These are phyloP conservation scores for Corythaeola cristata DNA, from an alignment of 2,113 vertebrate genomes.

Conservation along the genomic window DNA sequence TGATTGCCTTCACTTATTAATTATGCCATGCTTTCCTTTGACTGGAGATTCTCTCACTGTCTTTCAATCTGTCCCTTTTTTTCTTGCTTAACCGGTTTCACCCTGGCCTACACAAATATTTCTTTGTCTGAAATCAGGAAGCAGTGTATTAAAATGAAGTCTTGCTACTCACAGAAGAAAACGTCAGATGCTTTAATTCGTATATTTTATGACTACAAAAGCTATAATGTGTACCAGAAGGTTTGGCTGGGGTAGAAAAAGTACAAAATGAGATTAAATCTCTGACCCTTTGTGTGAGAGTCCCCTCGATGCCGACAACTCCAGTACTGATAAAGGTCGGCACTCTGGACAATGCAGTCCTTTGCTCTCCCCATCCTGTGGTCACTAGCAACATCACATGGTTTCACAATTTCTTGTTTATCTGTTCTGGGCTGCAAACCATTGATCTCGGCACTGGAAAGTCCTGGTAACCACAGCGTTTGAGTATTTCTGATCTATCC, in stretches of 20 bases:
- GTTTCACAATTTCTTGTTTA: background rate
- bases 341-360: background rate
- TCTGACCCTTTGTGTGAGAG: background rate
- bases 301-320: background rate
- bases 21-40: background rate
- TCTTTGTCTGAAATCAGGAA: constrained; percentile 56
- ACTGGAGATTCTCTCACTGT: background rate
- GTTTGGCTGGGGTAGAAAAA: background rate
- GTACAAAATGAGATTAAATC: background rate
- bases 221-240: background rate
- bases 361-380: background rate
- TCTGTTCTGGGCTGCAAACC: background rate
- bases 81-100: constrained; percentile 55
- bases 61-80: background rate
- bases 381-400: background rate
- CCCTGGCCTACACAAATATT: constrained; percentile 44
- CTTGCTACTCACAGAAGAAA: background rate
- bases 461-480: background rate
- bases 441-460: background rate
- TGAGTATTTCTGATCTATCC: background rate
- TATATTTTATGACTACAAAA: background rate
- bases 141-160: constrained; percentile 19
- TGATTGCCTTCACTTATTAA: background rate
- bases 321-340: background rate
- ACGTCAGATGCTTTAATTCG: background rate